phyloP scores from a whole-genome alignment of 1,140 invertebrate species.

The Papilio machaon region DNA sequence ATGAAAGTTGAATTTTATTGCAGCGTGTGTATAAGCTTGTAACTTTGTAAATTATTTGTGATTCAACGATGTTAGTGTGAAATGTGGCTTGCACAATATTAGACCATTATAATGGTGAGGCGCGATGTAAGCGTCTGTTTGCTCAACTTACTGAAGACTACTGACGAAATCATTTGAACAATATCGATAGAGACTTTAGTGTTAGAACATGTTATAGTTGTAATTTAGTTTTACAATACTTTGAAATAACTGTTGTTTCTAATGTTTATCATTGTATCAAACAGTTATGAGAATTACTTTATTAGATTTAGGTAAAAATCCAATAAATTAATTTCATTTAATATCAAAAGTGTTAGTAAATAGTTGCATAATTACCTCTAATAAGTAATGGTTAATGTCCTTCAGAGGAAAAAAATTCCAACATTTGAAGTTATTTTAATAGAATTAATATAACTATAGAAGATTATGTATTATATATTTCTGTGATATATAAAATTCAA shows the following conservation, averaged over 20 bases:
- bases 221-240: background rate
- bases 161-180: constrained; percentile 12
- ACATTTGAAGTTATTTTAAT: too few species aligned
- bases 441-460: too few species aligned
- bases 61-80: background rate
- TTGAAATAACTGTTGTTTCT: background rate
- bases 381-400: too few species aligned
- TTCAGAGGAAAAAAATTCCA: too few species aligned
- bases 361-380: too few species aligned
- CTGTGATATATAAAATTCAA: background rate
- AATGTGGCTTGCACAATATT: background rate
- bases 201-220: background rate
- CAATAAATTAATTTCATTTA: too few species aligned
- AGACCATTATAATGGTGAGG: constrained; percentile 5
- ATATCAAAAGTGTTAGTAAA: too few species aligned
- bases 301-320: too few species aligned
- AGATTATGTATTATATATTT: too few species aligned
- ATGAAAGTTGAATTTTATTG: background rate
- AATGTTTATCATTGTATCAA: background rate
- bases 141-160: background rate
- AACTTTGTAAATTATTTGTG: constrained; percentile 9
- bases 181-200: background rate
- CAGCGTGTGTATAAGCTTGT: constrained; percentile 11
- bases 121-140: background rate
- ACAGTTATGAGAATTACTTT: too few species aligned